Evolutionary conservation across 2,797 vertebrate species (phyloP).

Genomic region (Argyrosomus regius): DNA sequence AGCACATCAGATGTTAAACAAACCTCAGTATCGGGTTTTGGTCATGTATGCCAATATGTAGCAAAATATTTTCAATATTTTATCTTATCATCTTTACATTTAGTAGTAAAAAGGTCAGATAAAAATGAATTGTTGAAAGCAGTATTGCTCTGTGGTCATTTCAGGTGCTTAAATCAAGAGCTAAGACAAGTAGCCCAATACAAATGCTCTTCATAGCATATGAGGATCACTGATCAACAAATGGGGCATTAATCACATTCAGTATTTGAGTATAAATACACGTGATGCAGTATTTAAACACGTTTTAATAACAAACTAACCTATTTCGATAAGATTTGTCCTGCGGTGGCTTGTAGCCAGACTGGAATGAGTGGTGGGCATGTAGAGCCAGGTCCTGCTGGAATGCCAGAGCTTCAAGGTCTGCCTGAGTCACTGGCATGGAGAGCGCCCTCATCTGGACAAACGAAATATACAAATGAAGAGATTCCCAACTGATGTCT

Average conservation of each 20-base stretch:
- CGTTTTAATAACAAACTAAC: constrained; percentile 66
- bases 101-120: background rate
- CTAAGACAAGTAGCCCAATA: background rate
- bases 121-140: background rate
- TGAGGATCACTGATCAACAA: background rate
- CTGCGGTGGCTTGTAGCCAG: constrained; percentile 89
- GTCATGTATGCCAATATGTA: background rate
- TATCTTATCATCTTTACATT: too few species aligned
- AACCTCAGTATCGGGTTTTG: background rate
- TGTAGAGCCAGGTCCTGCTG: constrained; percentile 94
- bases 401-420: constrained; percentile 90
- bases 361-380: constrained; percentile 89
- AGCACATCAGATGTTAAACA: background rate
- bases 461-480: constrained; percentile 21
- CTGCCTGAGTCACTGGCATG: constrained; percentile 90
- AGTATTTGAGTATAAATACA: background rate
- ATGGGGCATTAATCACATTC: background rate
- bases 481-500: background rate
- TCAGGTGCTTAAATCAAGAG: background rate
- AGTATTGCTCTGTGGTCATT: background rate
- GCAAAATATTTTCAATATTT: background rate
- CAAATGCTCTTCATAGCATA: background rate
- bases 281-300: background rate
- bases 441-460: constrained; percentile 89
- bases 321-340: constrained; percentile 93